A percentile compares a stretch with the other conserved stretches of the same genome.
Conservation (phyloP, 2,113 vertebrate species). For the Lepus europaeus region DNA sequence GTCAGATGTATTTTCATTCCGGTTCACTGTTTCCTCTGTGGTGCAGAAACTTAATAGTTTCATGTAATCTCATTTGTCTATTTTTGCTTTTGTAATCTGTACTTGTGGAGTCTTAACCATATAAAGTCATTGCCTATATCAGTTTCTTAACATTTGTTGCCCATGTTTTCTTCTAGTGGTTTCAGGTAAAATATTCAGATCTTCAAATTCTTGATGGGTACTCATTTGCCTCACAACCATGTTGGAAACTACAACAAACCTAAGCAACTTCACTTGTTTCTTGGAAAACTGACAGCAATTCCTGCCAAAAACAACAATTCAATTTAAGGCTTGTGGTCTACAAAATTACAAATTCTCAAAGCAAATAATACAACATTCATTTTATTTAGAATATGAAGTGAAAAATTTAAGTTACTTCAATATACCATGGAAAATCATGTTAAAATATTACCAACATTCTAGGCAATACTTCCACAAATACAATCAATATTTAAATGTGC, state of each 20-base stretch:
- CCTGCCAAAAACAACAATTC: neutral
- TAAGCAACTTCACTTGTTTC: neutral
- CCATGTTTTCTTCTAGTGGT: too few species aligned
- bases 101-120: too few species aligned
- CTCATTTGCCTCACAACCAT: neutral
- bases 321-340: neutral
- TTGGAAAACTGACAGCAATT: neutral
- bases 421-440: neutral
- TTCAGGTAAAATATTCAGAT: too few species aligned
- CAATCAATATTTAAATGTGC: neutral
- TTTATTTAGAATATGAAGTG: neutral
- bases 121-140: too few species aligned
- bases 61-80: too few species aligned
- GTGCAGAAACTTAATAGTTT: too few species aligned
- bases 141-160: too few species aligned
- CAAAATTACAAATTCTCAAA: neutral
- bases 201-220: neutral
- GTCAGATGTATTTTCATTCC: too few species aligned
- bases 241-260: neutral
- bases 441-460: neutral
- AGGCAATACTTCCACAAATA: neutral
- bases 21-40: too few species aligned
- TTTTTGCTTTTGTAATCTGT: too few species aligned
- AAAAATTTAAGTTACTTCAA: conserved; percentile 14
- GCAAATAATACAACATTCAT: neutral